Conservation (phyloP, 1,140 invertebrate genomes). For the Cydia amplana region DNA sequence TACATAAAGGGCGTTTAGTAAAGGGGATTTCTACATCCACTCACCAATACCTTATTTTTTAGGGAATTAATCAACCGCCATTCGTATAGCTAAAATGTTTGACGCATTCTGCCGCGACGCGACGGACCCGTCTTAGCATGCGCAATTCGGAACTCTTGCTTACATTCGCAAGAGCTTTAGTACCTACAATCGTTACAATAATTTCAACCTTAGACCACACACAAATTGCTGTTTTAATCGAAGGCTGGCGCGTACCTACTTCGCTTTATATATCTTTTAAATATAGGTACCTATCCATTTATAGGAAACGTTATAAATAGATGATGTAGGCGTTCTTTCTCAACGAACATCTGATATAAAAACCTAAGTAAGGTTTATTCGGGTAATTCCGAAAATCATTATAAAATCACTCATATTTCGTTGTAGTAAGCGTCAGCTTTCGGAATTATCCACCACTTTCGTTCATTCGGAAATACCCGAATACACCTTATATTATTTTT, state of each 20-base stretch:
- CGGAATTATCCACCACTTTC: too few species aligned
- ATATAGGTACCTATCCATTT: background rate
- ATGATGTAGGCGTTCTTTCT: too few species aligned
- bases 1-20: conserved; percentile 31
- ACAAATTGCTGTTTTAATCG: conserved; percentile 9
- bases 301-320: too few species aligned
- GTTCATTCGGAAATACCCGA: too few species aligned
- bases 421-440: too few species aligned
- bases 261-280: background rate
- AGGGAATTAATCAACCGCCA: conserved; percentile 41
- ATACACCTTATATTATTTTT: too few species aligned
- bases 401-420: too few species aligned
- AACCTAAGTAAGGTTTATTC: too few species aligned
- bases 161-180: conserved; percentile 40
- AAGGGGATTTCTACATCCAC: conserved; percentile 52
- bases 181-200: conserved; percentile 21
- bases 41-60: conserved; percentile 44
- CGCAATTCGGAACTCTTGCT: conserved; percentile 42
- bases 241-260: background rate
- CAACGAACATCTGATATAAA: too few species aligned
- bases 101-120: conserved; percentile 46
- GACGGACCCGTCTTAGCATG: conserved; percentile 45
- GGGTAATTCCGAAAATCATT: too few species aligned
- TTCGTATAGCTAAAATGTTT: conserved; percentile 46
- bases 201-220: conserved; percentile 3